phyloP scores from a whole-genome alignment of 2,797 vertebrate genomes.

The Notamacropus eugenii region DNA sequence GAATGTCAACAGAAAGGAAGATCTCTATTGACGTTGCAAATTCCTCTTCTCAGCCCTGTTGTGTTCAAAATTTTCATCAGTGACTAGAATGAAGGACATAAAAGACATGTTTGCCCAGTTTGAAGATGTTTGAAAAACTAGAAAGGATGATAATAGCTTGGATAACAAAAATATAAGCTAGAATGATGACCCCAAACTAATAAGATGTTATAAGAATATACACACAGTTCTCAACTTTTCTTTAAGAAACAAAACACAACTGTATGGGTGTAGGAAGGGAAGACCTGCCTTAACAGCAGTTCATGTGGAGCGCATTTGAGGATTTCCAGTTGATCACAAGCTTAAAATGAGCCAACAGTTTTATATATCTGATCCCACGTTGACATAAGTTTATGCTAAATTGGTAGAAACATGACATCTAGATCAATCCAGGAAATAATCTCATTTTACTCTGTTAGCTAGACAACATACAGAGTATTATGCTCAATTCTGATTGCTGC shows the following conservation, averaged over 20 bases:
- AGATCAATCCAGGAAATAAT: neutral
- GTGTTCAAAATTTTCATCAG: neutral
- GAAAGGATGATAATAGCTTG: neutral
- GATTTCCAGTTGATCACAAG: neutral
- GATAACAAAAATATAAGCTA: neutral
- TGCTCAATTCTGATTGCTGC: neutral
- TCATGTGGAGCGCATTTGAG: neutral
- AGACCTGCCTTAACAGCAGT: neutral
- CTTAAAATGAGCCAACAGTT: neutral
- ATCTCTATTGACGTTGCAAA: neutral
- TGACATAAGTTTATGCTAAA: neutral
- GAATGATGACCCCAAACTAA: neutral
- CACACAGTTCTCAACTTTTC: neutral
- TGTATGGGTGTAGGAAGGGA: neutral
- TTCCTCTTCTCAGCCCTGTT: neutral
- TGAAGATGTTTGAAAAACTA: neutral
- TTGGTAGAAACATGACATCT: neutral
- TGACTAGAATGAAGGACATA: neutral
- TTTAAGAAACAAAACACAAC: neutral
- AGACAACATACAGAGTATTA: neutral
- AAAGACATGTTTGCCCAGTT: neutral
- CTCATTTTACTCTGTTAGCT: neutral
- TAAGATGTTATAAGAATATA: neutral
- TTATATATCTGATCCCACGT: neutral
- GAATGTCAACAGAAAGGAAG: neutral